A percentile compares a stretch with the other conserved stretches of the same genome.
These are phyloP conservation scores for Staurois parvus DNA, from an alignment of 2,797 vertebrate species.

Conservation along the genomic window DNA sequence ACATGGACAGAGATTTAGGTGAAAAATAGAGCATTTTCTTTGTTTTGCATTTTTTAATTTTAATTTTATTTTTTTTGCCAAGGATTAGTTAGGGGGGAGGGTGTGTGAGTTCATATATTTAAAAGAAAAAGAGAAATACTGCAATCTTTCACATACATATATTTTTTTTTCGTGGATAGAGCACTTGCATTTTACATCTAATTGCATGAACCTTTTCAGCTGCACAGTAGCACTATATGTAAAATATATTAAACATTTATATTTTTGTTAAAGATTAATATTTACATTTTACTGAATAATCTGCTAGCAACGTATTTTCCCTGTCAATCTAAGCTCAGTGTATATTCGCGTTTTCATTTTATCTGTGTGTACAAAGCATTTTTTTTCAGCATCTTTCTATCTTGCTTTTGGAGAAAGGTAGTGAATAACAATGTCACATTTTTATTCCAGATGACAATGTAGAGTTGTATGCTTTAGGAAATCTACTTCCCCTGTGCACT, in stretches of 20 bases:
- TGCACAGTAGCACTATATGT: neutral
- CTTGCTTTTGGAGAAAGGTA: neutral
- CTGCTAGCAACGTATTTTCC: neutral
- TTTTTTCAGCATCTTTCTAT: constrained; percentile 1
- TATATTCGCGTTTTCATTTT: neutral
- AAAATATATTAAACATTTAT: neutral
- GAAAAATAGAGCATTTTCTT: no score
- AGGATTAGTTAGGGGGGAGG: no score
- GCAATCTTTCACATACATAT: neutral
- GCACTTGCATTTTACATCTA: neutral
- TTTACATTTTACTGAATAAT: neutral
- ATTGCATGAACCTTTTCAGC: neutral
- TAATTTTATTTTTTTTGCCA: no score
- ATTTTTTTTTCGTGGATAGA: neutral
- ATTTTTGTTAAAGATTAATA: neutral
- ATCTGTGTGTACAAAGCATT: neutral
- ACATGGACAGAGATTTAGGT: no score
- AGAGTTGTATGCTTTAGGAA: constrained; percentile 13
- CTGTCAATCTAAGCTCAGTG: neutral
- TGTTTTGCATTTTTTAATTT: no score
- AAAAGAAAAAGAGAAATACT: neutral
- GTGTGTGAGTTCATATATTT: no score
- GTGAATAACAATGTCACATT: constrained; percentile 37
- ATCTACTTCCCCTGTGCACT: constrained; percentile 18
- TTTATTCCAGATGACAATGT: constrained; percentile 35